These are phyloP conservation scores for Mesitornis unicolor DNA, from an alignment of 2,113 vertebrate genomes.

Conservation along the genomic window DNA sequence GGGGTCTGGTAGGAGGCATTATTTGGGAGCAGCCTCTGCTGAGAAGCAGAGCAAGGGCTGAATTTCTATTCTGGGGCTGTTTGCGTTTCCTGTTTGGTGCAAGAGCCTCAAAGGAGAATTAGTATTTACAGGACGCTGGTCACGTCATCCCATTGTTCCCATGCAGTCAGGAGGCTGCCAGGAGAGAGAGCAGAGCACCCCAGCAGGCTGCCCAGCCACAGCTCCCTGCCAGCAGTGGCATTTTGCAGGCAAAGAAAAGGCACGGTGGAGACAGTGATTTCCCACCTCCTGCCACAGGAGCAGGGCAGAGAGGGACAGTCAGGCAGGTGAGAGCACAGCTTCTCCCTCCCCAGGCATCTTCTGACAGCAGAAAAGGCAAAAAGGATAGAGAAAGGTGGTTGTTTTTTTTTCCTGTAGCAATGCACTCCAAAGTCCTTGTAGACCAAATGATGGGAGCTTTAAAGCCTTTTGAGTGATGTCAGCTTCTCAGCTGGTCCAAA, in stretches of 20 bases:
- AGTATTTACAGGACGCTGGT: not conserved
- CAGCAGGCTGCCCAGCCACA: not conserved
- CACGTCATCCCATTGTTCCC: conserved; percentile 29
- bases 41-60: not conserved
- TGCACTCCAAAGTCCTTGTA: not conserved
- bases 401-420: not conserved
- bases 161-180: not conserved
- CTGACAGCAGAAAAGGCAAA: not conserved
- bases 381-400: not conserved
- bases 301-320: not conserved
- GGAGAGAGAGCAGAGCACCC: not conserved
- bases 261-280: fast-evolving
- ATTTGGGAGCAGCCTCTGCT: not conserved
- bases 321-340: not conserved
- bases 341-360: not conserved
- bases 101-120: not conserved
- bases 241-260: not conserved
- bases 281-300: not conserved
- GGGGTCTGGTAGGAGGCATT: not conserved
- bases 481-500: not conserved
- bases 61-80: not conserved
- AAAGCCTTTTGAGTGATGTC: not conserved
- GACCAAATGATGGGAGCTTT: not conserved
- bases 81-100: not conserved
- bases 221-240: not conserved